phyloP scores from a whole-genome alignment of 2,797 vertebrate species.

The Oreochromis grahami region DNA sequence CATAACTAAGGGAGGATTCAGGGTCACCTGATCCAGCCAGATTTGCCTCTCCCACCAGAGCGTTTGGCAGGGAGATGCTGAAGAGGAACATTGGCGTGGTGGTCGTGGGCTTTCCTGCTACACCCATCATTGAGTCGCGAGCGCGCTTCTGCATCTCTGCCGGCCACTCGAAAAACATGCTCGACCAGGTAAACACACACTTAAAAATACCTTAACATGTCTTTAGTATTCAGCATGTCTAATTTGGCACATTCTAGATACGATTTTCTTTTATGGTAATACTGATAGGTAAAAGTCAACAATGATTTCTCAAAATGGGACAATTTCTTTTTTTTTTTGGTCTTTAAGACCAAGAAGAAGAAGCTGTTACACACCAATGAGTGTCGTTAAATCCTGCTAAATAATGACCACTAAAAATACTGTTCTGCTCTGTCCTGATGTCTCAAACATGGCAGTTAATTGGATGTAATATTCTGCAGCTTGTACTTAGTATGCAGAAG shows the following conservation, averaged over 20 bases:
- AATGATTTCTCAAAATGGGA: neutral
- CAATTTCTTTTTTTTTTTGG: fast-evolving
- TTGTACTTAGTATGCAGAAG: neutral
- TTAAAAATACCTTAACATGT: neutral
- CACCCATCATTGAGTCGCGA: conserved; percentile 94
- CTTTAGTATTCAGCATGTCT: neutral
- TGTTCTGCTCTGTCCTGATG: neutral
- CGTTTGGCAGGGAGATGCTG: conserved; percentile 93
- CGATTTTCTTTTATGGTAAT: neutral
- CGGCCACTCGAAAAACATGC: conserved; percentile 87
- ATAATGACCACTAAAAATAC: neutral
- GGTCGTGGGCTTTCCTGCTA: conserved; percentile 94
- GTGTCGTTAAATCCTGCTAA: neutral
- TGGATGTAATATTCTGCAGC: neutral
- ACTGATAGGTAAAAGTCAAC: neutral
- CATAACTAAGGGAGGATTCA: neutral
- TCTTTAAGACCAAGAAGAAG: neutral
- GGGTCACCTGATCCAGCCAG: neutral
- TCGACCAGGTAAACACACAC: conserved; percentile 79
- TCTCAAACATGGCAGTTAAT: neutral
- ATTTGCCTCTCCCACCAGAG: conserved; percentile 64
- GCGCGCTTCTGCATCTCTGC: conserved; percentile 95
- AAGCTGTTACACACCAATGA: too few species aligned
- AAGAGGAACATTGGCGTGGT: conserved; percentile 92
- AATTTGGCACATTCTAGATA: neutral